Base-by-base conservation (phyloP, 1,140 invertebrate species). In the Teleopsis dalmanni region DNA sequence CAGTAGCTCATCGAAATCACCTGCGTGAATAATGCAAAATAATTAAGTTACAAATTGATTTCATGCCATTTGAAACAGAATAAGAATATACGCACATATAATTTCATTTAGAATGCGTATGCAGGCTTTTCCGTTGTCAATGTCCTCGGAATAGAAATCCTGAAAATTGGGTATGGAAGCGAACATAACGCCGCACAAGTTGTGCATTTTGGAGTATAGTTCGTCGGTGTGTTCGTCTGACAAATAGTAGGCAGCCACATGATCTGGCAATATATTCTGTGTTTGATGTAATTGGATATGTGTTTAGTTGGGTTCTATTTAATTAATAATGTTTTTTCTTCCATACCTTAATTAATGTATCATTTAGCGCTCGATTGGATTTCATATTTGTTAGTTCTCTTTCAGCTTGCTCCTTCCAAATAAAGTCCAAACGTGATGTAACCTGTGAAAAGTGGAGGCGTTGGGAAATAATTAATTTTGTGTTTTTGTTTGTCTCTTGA, bases 91-190 rank as follows among this genome's bases (percentile, higher is more conserved):
- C 65, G 64, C 9, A 66, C 59, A 72, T 63, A 98, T 96, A 51
- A 99, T 98, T 77, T 99, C 96, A 75, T 99, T 99, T 16, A 99
- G 78, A 26, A 99, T 79, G 48, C 95, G 77, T 63, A 99, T 95
- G 74, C 95, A 98, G 66, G 98, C 96, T 63, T 98, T 84, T 34
- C 95, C 96, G 66, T 94, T 91, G 71, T 93, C 94, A 36, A 95
- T 87, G 70, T 95, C 92, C 73, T 98, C 94, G 2, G 92, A 95
- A 77, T 98, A 98, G 72, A 98, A 98, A 67, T 97, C 92, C 27
- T 93, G 94, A 71, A 98, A 98, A 75, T 98, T 98, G 3, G 95
- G 92, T 52, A 98, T 96, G 33, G 91, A 95, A 8, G 94, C 95
- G 72, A 98, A 98, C 81, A 98, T 88, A 0, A 98, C 94, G 2